phyloP scores from a whole-genome alignment of 2,888 invertebrate genomes.

The Hemithea aestivaria region DNA sequence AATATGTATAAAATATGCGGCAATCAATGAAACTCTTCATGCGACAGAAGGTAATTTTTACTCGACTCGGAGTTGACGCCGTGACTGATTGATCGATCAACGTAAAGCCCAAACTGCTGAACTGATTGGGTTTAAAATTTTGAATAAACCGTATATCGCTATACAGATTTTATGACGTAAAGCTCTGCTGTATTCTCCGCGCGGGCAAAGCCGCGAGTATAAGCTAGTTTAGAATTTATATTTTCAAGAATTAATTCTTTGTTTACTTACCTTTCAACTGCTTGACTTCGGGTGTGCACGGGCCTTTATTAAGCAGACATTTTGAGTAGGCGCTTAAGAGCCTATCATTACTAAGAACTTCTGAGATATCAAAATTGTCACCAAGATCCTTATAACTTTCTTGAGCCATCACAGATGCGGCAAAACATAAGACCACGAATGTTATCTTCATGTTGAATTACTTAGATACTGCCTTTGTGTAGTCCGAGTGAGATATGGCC shows the following conservation, averaged over 20 bases:
- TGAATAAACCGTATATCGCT: too few relatives aligned
- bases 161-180: too few relatives aligned
- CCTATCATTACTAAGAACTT: conserved; percentile 82
- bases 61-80: too few relatives aligned
- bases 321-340: conserved; percentile 83
- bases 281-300: conserved; percentile 85
- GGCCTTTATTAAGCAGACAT: conserved; percentile 82
- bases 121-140: too few relatives aligned
- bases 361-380: conserved; percentile 83
- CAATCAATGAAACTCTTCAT: too few relatives aligned
- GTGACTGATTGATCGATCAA: too few relatives aligned
- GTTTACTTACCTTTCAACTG: conserved; percentile 82
- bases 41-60: too few relatives aligned
- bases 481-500: conserved; percentile 26
- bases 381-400: conserved; percentile 80
- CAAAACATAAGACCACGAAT: conserved; percentile 42
- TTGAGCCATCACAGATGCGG: conserved; percentile 42
- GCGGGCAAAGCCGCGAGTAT: too few relatives aligned
- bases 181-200: too few relatives aligned
- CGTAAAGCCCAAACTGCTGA: too few relatives aligned
- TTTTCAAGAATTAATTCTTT: background rate
- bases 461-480: conserved; percentile 15
- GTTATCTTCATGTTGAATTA: conserved; percentile 44
- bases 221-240: background rate
- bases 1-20: too few relatives aligned